These are phyloP conservation scores for Dysmachus trigonus DNA, from an alignment of 2,888 invertebrate species.

Conservation along the genomic window DNA sequence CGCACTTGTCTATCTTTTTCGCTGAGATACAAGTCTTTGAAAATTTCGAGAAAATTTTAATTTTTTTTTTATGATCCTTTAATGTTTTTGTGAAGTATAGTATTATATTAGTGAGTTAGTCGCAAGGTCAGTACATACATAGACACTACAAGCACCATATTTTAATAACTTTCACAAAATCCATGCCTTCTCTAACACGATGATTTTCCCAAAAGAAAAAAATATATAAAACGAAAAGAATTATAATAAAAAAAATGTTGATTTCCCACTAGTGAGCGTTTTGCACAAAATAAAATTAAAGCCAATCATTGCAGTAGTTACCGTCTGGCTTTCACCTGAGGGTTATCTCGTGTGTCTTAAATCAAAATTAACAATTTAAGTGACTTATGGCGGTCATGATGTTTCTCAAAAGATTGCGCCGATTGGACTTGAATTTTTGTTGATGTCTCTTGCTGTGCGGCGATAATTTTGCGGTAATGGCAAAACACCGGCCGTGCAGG, in stretches of 20 bases:
- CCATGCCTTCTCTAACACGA: not conserved
- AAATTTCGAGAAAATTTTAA: no score
- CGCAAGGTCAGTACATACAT: no score
- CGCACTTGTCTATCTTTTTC: no score
- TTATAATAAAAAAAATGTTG: not conserved
- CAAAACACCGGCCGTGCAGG: not conserved
- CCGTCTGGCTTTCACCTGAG: not conserved
- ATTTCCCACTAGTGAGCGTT: not conserved
- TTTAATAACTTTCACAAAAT: not conserved
- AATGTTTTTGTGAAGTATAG: no score
- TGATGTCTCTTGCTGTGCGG: conserved; percentile 29
- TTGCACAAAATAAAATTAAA: not conserved
- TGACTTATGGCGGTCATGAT: not conserved
- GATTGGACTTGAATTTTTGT: conserved; percentile 24
- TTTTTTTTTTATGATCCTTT: no score
- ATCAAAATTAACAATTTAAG: not conserved
- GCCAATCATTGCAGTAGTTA: not conserved
- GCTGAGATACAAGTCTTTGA: no score
- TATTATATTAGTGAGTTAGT: no score
- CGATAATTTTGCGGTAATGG: conserved; percentile 29
- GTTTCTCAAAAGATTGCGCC: not conserved
- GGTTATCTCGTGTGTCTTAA: not conserved
- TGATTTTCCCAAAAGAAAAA: not conserved
- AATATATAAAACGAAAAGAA: not conserved
- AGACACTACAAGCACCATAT: no score